Base-by-base conservation (phyloP, 2,113 vertebrate species). In the Sterrhoptilus dennistouni region DNA sequence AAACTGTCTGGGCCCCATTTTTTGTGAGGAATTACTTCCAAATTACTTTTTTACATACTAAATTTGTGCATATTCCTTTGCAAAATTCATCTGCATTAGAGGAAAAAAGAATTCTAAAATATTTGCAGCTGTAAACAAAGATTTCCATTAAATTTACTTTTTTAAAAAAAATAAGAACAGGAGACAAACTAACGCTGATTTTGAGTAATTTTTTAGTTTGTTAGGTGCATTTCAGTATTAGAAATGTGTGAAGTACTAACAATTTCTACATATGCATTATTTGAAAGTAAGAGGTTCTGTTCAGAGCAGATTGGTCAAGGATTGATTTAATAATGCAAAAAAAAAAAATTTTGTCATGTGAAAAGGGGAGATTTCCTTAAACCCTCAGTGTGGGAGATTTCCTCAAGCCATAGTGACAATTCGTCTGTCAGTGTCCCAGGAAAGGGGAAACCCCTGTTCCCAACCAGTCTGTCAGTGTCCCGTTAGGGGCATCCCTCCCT, bases 401-500 rank as follows among this genome's bases (percentile, higher is more conserved):
- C 38, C 35, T 65, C 42, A 56, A 35, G 8, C 29, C 29, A 31
- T 17, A 14, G 15, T 27, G 14, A 11, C 31, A 31, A 5, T 59
- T 31, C 52, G 6, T 18, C 31, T 44, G 21, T 59, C 2, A 0
- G 17, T 25, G 53, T 12, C 7, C 17, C 53, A 36, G 52, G 25
- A 59, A 31, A 59, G 25, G 21, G 0, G 3, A 42, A 11, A 15
- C 1, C 9, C 13, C 44, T 6, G 11, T 44, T 7, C 44, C 47
- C 27, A 45, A 3, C 23, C 19, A 25, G 12, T 12, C 36, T 42
- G 42, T 6, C 35, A 21, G 24, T 17, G 20, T 66, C 16, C 12
- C 3, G 0, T 57, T 11, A 23, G 2, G 2, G 18, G 16, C 4
- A 3, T 3, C 10, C 20, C 20, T 85, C 50, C 2, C 21, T 31